A percentile compares a stretch with the other conserved stretches of the same genome.
phyloP scores from a whole-genome alignment of 1,140 invertebrate genomes.

The Zophobas morio region DNA sequence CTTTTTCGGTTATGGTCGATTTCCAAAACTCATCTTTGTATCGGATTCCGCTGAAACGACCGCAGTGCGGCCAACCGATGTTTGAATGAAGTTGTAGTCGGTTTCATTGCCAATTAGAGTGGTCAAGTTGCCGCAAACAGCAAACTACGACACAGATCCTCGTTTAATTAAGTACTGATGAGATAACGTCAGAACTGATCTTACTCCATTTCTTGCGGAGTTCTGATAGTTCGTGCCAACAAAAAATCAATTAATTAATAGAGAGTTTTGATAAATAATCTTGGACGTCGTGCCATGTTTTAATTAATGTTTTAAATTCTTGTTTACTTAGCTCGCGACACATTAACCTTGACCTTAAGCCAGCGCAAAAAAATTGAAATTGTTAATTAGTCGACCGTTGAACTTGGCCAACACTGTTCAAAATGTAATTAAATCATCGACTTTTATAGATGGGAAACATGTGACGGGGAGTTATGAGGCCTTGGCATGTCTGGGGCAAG shows the following conservation, averaged over 20 bases:
- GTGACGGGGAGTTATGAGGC: too few relatives aligned
- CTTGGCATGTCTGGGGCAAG: too few relatives aligned
- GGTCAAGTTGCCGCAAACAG: conserved; percentile 21
- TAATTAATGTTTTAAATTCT: conserved; percentile 30
- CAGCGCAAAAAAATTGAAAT: conserved; percentile 31
- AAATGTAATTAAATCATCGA: conserved; percentile 27
- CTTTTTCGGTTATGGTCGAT: too few relatives aligned
- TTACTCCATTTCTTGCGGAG: not conserved
- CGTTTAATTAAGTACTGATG: conserved; percentile 19
- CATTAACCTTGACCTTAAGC: conserved; percentile 34
- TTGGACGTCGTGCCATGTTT: conserved; percentile 13
- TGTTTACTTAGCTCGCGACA: conserved; percentile 17
- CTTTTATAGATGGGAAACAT: not conserved
- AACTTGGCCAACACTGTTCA: conserved; percentile 11
- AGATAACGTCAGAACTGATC: conserved; percentile 1
- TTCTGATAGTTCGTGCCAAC: not conserved
- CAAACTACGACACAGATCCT: conserved; percentile 30
- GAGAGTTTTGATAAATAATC: not conserved
- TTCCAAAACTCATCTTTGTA: too few relatives aligned
- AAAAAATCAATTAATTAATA: conserved; percentile 32
- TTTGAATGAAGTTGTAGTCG: conserved; percentile 31
- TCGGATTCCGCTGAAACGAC: not conserved
- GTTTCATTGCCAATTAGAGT: conserved; percentile 23
- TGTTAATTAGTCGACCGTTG: conserved; percentile 29
- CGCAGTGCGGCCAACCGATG: conserved; percentile 20